Percentiles rank a stretch among this genome's conserved stretches.
These are phyloP conservation scores for Solea solea DNA, from an alignment of 2,113 vertebrate species.

Conservation along the genomic window DNA sequence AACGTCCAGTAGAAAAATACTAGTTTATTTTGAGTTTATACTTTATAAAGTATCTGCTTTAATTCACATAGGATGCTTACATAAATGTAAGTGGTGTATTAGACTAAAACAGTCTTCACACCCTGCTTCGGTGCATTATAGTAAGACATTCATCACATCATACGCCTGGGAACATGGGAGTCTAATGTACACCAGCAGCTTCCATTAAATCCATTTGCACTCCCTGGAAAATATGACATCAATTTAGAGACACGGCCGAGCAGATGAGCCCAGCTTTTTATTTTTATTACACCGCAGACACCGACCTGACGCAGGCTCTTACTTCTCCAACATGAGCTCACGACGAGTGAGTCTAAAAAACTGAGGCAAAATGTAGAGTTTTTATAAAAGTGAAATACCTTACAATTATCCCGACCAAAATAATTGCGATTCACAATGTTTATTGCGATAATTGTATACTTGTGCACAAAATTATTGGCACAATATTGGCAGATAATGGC, in stretches of 20 bases:
- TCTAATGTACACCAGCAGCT: constrained; percentile 14
- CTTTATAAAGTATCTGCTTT: too few relatives aligned
- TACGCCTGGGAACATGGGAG: constrained; percentile 13
- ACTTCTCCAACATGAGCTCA: background rate
- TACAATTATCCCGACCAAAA: too few relatives aligned
- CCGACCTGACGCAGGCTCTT: background rate
- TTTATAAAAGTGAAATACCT: too few relatives aligned
- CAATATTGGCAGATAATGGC: too few relatives aligned
- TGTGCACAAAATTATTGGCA: too few relatives aligned
- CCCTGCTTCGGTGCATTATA: too few relatives aligned
- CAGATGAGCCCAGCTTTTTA: constrained; percentile 14
- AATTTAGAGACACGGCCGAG: constrained; percentile 11
- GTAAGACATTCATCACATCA: background rate
- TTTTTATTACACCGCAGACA: constrained; percentile 7
- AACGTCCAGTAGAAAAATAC: too few relatives aligned
- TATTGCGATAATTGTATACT: too few relatives aligned
- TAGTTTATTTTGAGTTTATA: too few relatives aligned
- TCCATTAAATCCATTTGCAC: constrained; percentile 24
- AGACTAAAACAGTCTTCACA: background rate
- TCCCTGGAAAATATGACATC: constrained; percentile 46
- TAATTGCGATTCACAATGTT: too few relatives aligned
- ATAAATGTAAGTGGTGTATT: background rate
- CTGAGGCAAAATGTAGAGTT: too few relatives aligned
- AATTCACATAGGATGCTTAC: too few relatives aligned
- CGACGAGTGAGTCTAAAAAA: background rate